Percentiles rank a stretch among this genome's conserved stretches.
phyloP scores from a whole-genome alignment of 2,113 vertebrate species.

The Montifringilla adamsi region DNA sequence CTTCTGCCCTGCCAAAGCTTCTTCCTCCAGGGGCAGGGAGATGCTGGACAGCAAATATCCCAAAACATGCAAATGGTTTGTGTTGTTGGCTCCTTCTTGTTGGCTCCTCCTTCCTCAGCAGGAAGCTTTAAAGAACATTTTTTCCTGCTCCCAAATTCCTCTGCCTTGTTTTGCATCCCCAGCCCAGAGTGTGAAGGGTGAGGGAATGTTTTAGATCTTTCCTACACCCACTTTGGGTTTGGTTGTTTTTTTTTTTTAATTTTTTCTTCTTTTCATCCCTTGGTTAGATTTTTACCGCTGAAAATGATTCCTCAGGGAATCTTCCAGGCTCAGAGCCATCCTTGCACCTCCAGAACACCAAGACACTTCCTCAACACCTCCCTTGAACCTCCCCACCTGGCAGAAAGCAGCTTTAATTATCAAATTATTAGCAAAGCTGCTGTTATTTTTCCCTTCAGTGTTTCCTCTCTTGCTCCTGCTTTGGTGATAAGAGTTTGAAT shows the following conservation, averaged over 20 bases:
- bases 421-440: not conserved
- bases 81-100: too few relatives aligned
- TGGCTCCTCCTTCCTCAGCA: too few relatives aligned
- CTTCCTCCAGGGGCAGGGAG: too few relatives aligned
- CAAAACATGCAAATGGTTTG: too few relatives aligned
- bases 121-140: too few relatives aligned
- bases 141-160: too few relatives aligned
- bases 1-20: too few relatives aligned
- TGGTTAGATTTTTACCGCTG: not conserved
- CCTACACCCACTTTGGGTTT: not conserved
- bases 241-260: too few relatives aligned
- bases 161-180: not conserved
- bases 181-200: not conserved
- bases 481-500: conserved; percentile 22
- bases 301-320: not conserved
- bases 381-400: not conserved
- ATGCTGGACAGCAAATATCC: too few relatives aligned
- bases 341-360: not conserved
- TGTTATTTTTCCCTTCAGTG: not conserved
- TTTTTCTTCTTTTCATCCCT: not conserved
- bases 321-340: not conserved
- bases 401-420: not conserved
- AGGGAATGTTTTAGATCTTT: not conserved
- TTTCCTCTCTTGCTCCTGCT: not conserved
- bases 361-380: not conserved